phyloP scores from a whole-genome alignment of 2,888 invertebrate genomes.

The Heliconius erato region DNA sequence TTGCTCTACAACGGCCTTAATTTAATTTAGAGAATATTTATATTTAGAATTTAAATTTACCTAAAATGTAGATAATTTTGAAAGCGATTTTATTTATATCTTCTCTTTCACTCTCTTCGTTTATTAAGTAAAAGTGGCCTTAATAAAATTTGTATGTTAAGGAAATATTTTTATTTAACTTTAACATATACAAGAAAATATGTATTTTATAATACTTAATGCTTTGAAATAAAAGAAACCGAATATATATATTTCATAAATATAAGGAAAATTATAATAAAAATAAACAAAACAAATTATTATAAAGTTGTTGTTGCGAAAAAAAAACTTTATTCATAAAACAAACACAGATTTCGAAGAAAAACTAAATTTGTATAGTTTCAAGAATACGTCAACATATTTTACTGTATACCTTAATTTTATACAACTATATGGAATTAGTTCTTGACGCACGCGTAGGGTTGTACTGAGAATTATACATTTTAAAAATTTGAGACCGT shows the following conservation, averaged over 20 bases:
- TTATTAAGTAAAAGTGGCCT: too few species aligned
- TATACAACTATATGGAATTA: background rate
- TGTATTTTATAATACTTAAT: background rate
- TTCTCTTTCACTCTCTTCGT: too few species aligned
- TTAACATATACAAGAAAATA: background rate
- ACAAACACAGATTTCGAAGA: background rate
- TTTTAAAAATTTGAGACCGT: background rate
- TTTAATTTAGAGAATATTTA: too few species aligned
- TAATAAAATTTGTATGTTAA: too few species aligned
- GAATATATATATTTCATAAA: background rate
- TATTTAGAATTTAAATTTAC: too few species aligned
- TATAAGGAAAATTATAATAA: background rate
- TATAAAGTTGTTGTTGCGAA: background rate
- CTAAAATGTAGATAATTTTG: too few species aligned
- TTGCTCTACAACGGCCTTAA: too few species aligned
- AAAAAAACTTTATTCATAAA: conserved; percentile 2
- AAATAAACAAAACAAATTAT: background rate
- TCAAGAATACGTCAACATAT: background rate
- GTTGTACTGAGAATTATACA: background rate
- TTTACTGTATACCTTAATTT: background rate
- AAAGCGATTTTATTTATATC: too few species aligned
- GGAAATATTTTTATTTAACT: too few species aligned
- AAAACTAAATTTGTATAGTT: background rate
- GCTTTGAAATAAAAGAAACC: background rate
- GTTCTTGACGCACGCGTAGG: background rate